phyloP scores from a whole-genome alignment of 2,888 invertebrate genomes.

The Caenorhabditis sp. region DNA sequence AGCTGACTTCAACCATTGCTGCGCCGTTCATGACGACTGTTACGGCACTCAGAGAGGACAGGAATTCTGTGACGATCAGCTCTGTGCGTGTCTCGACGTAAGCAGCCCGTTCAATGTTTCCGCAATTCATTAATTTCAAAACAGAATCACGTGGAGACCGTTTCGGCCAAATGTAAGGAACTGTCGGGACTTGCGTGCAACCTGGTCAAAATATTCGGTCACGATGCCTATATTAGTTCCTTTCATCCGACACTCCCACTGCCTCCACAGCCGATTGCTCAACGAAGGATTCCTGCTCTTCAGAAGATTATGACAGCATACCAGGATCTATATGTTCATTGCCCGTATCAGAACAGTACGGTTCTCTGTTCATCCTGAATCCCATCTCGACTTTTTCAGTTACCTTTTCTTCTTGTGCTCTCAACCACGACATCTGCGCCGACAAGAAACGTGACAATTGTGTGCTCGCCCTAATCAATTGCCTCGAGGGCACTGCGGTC shows the following conservation, averaged over 20 bases:
- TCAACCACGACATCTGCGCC: conserved; percentile 15
- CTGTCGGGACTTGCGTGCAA: neutral
- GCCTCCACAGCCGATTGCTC: neutral
- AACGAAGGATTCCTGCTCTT: neutral
- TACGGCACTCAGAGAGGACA: conserved; percentile 10
- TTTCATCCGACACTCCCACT: neutral
- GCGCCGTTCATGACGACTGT: conserved; percentile 21
- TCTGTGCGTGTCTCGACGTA: conserved; percentile 10
- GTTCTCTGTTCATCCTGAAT: no score
- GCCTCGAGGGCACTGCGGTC: conserved; percentile 1
- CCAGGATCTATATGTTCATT: neutral
- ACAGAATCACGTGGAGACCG: neutral
- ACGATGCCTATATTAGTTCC: neutral
- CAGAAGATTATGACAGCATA: neutral
- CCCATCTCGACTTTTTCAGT: no score
- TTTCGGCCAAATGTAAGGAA: no score
- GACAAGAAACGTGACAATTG: neutral
- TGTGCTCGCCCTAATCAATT: neutral
- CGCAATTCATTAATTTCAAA: neutral
- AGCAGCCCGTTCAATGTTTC: neutral
- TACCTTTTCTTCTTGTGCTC: conserved; percentile 17
- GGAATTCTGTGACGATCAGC: neutral
- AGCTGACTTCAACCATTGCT: conserved; percentile 24
- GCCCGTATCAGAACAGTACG: neutral
- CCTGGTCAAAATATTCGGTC: neutral